Evolutionary conservation across 2,888 invertebrate genomes (phyloP), one percentile per base, ranked within the genome.

Genomic region (Bhutanitis thaidina): DNA sequence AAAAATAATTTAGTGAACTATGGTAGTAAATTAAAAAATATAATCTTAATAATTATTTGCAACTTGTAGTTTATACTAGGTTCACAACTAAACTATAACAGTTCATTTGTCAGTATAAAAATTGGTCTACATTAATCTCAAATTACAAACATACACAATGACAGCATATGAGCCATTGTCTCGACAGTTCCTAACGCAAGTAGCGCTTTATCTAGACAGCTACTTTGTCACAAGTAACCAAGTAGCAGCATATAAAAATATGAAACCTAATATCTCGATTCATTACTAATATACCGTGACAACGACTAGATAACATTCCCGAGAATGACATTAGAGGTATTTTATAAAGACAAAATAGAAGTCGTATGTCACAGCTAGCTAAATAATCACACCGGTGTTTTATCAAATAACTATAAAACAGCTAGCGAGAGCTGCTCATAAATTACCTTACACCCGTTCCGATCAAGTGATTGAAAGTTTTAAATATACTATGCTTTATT

Each of bases 321-420:
- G 57, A 69, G 67, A 37, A 64, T 75, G 74, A 76, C 74, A 79
- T 74, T 74, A 74, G 71, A 72, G 71, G 69, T 62, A 72, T 74
- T 71, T 70, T 67, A 74, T 77, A 77, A 74, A 77, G 82, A 80
- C 74, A 80, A 81, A 83, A 80, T 74, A 72, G 77, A 76, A 71
- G 60, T 62, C 58, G 68, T 66, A 81, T 83, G 86, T 85, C 84
- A 82, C 71, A 74, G 67, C 71, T 65, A 71, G 81, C 78, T 87
- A 80, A 87, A 87, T 87, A 86, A 87, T 88, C 87, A 84, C 77
- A 85, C 83, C 84, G 74, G 77, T 75, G 79, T 81, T 82, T 84
- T 88, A 88, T 89, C 89, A 82, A 85, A 84, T 85, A 85, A 84
- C 84, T 85, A 81, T 87, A 86, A 86, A 87, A 80, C 84, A 82